phyloP scores from a whole-genome alignment of 2,888 invertebrate genomes.

The Rotaria magnacalcarata region DNA sequence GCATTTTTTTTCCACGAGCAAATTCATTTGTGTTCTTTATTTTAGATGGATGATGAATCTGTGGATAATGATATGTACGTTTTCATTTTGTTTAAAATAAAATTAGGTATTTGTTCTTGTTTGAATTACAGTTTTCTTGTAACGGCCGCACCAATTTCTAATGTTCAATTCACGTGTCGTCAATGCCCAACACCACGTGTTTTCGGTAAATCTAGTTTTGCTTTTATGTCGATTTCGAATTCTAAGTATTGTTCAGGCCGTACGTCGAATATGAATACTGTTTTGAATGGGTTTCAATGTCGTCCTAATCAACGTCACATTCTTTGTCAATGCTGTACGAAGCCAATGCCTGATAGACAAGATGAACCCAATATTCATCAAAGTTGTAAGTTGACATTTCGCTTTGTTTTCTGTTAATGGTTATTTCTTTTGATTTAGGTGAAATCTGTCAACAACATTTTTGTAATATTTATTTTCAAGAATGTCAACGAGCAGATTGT shows the following conservation, averaged over 20 bases:
- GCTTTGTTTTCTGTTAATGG: no score
- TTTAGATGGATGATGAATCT: neutral
- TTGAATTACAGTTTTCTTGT: neutral
- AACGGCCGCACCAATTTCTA: neutral
- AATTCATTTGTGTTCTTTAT: neutral
- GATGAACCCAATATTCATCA: constrained; percentile 43
- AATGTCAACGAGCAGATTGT: neutral
- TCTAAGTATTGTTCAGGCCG: neutral
- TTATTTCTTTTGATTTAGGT: constrained; percentile 43
- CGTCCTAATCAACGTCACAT: constrained; percentile 52
- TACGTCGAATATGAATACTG: neutral
- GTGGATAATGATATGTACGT: neutral
- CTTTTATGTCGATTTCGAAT: neutral
- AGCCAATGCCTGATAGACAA: constrained; percentile 55
- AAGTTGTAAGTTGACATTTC: constrained; percentile 49
- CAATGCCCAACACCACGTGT: neutral
- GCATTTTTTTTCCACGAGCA: no score
- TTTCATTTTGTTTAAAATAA: neutral
- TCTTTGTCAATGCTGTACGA: constrained; percentile 56
- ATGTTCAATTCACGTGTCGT: neutral
- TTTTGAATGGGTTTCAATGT: constrained; percentile 49
- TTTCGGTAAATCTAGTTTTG: neutral
- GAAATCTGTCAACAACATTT: constrained; percentile 34
- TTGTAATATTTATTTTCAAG: neutral
- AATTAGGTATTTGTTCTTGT: neutral